Percentiles rank a stretch among this genome's conserved stretches.
phyloP scores from a whole-genome alignment of 2,113 vertebrate species.

The Proterorhinus semilunaris region DNA sequence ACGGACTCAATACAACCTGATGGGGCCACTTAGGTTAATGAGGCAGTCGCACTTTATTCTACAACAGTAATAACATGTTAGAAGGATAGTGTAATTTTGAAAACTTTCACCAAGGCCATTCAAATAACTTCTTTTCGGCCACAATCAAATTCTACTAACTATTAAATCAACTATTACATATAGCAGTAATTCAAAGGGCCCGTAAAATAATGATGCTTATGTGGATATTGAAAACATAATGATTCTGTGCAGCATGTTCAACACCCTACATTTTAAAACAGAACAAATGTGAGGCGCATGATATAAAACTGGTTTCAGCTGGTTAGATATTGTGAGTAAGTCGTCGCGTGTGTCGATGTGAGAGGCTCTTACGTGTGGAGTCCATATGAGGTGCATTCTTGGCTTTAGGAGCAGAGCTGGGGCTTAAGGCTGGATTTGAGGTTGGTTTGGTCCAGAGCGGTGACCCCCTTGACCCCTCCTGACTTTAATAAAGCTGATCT shows the following conservation, averaged over 20 bases:
- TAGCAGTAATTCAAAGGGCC: too few species aligned
- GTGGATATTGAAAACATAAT: too few species aligned
- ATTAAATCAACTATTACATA: too few species aligned
- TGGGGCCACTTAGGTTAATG: constrained; percentile 2
- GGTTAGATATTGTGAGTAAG: not conserved
- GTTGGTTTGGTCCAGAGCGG: not conserved
- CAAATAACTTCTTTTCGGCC: too few species aligned
- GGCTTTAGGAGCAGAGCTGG: constrained; percentile 8
- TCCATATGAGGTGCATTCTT: constrained; percentile 9
- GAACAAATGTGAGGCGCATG: too few species aligned
- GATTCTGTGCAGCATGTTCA: too few species aligned
- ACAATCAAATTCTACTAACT: too few species aligned
- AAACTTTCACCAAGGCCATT: not conserved
- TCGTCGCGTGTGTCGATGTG: not conserved
- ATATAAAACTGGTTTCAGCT: not conserved
- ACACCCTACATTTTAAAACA: too few species aligned
- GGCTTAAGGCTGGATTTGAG: constrained; percentile 6
- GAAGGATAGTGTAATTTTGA: too few species aligned
- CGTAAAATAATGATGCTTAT: too few species aligned
- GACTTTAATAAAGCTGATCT: constrained; percentile 5
- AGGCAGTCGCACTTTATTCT: not conserved
- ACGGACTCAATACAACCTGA: not conserved
- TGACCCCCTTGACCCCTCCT: not conserved
- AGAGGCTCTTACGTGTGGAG: not conserved
- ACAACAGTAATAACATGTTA: too few species aligned